Base-by-base conservation (phyloP, 30 jellyfish, hydroid and myxozoan species). In the Cassiopea xamachana region DNA sequence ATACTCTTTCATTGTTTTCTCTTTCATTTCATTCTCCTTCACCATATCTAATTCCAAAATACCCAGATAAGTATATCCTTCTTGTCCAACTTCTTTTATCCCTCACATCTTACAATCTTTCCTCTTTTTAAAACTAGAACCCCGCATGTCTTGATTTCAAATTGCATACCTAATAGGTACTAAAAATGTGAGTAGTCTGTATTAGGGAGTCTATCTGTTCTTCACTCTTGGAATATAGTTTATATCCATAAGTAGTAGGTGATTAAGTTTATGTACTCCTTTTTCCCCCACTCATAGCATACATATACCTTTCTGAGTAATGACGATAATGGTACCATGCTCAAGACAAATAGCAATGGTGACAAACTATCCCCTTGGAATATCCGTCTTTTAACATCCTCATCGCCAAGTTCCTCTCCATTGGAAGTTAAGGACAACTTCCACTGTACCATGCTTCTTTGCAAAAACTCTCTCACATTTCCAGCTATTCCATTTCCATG, bases 341-440 rank as follows among this genome's bases (percentile, higher is more conserved):
- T 59, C 69, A 59, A 59, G 69, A 59, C 69, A 59, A 59, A 59
- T 59, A 59, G 69, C 8, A 59, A 59, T 59, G 14, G 69, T 14
- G 69, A 59, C 69, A 59, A 59, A 59, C 69, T 59, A 59, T 59
- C 69, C 14, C 69, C 69, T 14, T 59, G 69, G 69, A 59, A 59
- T 59, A 59, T 59, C 69, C 69, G 39, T 59, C 14, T 0, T 59
- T 59, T 59, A 59, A 59, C 69, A 59, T 7, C 69, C 69, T 6
- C 69, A 14, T 6, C 73, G 69, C 61, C 68, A 76, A 76, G 85
- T 49, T 76, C 85, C 73, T 8, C 69, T 76, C 85, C 85, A 76
- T 76, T 76, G 85, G 85, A 76, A 76, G 85, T 76, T 76, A 76
- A 76, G 85, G 85, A 8, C 85, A 8, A 76, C 68, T 76, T 39